These are phyloP conservation scores for Hylaeus anthracinus DNA, from an alignment of 1,140 invertebrate species.

Conservation along the genomic window DNA sequence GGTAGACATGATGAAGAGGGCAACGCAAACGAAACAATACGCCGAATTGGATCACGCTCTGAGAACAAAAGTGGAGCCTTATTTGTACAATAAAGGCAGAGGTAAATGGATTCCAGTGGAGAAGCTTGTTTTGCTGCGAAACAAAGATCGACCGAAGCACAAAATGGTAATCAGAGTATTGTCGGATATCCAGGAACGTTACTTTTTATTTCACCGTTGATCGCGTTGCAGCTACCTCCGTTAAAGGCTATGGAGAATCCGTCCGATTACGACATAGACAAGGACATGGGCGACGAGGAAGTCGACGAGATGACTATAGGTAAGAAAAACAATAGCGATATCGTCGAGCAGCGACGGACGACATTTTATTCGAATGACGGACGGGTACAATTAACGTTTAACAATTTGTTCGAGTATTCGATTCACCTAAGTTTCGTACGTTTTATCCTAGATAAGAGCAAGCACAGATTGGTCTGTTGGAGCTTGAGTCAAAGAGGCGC, in stretches of 20 bases:
- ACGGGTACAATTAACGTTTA: no score
- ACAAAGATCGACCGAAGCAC: slow-evolving; percentile 90
- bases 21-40: slow-evolving; percentile 92
- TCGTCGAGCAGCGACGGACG: no score
- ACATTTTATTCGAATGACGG: no score
- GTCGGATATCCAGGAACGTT: neutral
- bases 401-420: no score
- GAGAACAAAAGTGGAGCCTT: slow-evolving; percentile 94
- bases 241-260: slow-evolving; percentile 90
- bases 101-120: slow-evolving; percentile 94
- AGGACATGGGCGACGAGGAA: slow-evolving; percentile 80
- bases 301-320: slow-evolving; percentile 76
- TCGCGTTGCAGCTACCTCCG: slow-evolving; percentile 83
- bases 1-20: slow-evolving; percentile 96
- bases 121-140: slow-evolving; percentile 92
- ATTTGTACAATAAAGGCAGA: slow-evolving; percentile 95
- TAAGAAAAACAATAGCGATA: slow-evolving; percentile 36
- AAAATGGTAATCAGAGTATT: slow-evolving; percentile 84
- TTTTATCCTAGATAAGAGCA: slow-evolving; percentile 80
- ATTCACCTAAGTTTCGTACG: no score
- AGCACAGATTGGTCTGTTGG: slow-evolving; percentile 95
- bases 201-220: neutral
- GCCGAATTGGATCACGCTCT: slow-evolving; percentile 94
- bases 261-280: slow-evolving; percentile 90
- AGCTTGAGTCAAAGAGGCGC: slow-evolving; percentile 94